Percentiles rank a stretch among this genome's conserved stretches.
phyloP scores from a whole-genome alignment of 2,888 invertebrate species.

The Diadegma fenestrale region DNA sequence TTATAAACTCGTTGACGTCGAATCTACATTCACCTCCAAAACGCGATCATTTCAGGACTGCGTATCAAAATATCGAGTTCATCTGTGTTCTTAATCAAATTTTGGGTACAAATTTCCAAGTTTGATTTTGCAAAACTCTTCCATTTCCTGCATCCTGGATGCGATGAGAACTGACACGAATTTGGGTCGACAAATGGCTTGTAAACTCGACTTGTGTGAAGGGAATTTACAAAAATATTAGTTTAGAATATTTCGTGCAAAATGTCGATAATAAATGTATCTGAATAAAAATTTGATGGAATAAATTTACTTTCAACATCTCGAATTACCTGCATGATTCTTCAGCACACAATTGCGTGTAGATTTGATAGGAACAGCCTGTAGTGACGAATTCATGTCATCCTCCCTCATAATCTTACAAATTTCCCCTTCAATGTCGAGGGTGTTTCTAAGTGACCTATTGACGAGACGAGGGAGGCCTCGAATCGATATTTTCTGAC shows the following conservation, averaged over 20 bases:
- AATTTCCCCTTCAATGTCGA: constrained; percentile 13
- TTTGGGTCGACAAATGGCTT: background rate
- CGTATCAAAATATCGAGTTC: background rate
- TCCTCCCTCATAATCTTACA: constrained; percentile 27
- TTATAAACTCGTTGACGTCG: background rate
- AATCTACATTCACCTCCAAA: background rate
- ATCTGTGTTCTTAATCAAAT: background rate
- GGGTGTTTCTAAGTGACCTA: constrained; percentile 71
- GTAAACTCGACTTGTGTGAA: background rate
- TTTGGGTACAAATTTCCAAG: background rate
- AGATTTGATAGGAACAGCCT: background rate
- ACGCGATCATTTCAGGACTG: background rate
- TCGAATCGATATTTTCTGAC: constrained; percentile 72
- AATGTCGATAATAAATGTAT: background rate
- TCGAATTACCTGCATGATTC: background rate
- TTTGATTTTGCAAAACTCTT: background rate
- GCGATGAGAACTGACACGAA: background rate
- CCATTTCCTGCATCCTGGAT: background rate
- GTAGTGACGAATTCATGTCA: constrained; percentile 32
- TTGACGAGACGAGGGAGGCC: constrained; percentile 69
- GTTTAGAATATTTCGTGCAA: background rate
- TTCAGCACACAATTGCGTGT: too few species aligned
- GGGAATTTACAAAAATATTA: too few species aligned
- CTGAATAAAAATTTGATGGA: background rate
- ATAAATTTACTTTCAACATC: background rate